Base-by-base conservation (phyloP, 2,888 invertebrate species). In the Brachynemurus nebulosus region DNA sequence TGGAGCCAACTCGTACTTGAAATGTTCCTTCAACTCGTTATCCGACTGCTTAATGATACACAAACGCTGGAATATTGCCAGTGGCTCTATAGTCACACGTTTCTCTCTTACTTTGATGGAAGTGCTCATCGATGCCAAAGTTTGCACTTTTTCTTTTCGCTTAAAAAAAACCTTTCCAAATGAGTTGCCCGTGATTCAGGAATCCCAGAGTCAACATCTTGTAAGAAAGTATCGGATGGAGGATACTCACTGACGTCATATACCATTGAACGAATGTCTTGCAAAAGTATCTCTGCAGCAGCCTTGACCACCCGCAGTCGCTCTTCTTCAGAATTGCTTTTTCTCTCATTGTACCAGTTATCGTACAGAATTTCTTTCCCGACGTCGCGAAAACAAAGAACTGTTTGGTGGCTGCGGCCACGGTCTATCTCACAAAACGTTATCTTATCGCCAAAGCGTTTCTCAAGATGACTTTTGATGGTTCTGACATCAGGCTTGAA, bases 401-500 rank as follows among this genome's bases (percentile, higher is more conserved):
- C n/a, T n/a, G n/a, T 33, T 35, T 35, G 12, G 12, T 35, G 7
- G 12, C 12, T 35, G 12, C 8, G 8, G 35, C 12, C 8, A 14
- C 35, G 55, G 44, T 40, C 54, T 33, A 52, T 47, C 34, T 52
- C 53, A 34, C 19, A 50, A 34, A 51, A 51, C 44, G 52, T 51
- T 47, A 54, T 40, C 25, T 52, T 51, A 44, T 50, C 41, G 41
- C 47, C 51, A 45, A 48, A 50, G 44, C 51, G 52, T 40, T 52
- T 53, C 55, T 58, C 52, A 55, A 55, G 55, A 47, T 59, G 45
- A 57, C 47, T 57, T 54, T 49, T 20, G 37, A 51, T 49, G 17
- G 53, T 52, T 16, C 52, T 52, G 45, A 58, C 57, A 52, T 58
- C 57, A 49, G 59, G 57, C 20, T 58, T 54, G 45, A 59, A 49